Conservation (phyloP, 2,888 invertebrate genomes). For the Coremacera marginata region DNA sequence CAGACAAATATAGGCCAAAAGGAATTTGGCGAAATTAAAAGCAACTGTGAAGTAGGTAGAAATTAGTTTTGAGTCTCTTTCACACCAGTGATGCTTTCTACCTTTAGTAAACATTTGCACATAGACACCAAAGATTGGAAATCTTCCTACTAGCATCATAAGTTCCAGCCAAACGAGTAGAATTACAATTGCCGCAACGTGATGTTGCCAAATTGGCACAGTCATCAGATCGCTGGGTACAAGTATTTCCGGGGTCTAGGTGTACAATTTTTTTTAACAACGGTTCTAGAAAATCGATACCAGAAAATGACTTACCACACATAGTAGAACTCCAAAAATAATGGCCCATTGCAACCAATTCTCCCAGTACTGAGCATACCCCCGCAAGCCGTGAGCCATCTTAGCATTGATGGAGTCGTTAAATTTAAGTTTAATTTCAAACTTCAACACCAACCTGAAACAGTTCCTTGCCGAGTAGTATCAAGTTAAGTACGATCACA, state of each 20-base stretch:
- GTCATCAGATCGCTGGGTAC: slow-evolving; percentile 57
- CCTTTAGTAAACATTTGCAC: slow-evolving; percentile 90
- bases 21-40: slow-evolving; percentile 84
- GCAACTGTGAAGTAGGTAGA: slow-evolving; percentile 72
- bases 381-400: slow-evolving; percentile 78
- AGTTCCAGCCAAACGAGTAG: slow-evolving; percentile 86
- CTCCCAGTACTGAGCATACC: slow-evolving; percentile 85
- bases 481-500: slow-evolving; percentile 75
- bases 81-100: slow-evolving; percentile 50
- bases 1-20: slow-evolving; percentile 84
- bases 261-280: background rate
- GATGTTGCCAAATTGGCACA: slow-evolving; percentile 79
- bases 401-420: slow-evolving; percentile 57
- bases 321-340: slow-evolving; percentile 78
- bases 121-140: slow-evolving; percentile 87
- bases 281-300: background rate
- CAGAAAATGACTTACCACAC: slow-evolving; percentile 62
- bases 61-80: background rate
- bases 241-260: slow-evolving; percentile 64
- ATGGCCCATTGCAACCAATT: slow-evolving; percentile 87
- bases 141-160: slow-evolving; percentile 87
- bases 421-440: background rate
- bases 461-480: slow-evolving; percentile 80
- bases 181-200: slow-evolving; percentile 83
- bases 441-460: slow-evolving; percentile 60